Evolutionary conservation across 2,113 vertebrate species (phyloP).

Genomic region (Bubo bubo): DNA sequence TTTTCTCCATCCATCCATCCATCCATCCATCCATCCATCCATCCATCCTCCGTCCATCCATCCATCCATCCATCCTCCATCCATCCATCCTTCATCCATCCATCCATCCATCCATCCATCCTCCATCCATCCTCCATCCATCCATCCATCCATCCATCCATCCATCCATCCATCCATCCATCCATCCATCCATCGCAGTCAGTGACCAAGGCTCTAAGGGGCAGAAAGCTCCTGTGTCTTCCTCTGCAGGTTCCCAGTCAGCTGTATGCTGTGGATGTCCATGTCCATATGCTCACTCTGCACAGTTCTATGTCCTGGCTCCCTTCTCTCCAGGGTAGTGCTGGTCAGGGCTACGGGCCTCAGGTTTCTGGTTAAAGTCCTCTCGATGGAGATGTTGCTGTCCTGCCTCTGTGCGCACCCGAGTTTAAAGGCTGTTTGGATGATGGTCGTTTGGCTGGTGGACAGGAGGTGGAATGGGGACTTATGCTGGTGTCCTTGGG

Average conservation of each 20-base stretch:
- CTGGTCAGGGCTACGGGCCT: neutral
- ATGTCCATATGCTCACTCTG: rapidly evolving
- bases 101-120: neutral
- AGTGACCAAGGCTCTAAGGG: neutral
- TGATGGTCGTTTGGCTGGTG: neutral
- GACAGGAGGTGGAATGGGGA: neutral
- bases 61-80: too few relatives aligned
- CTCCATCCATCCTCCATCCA: neutral
- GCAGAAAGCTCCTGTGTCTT: neutral
- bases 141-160: neutral
- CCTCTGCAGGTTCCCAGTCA: neutral
- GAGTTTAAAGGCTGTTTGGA: neutral
- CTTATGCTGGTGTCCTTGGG: neutral
- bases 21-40: neutral
- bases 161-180: neutral
- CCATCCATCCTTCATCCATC: neutral
- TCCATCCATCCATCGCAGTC: neutral
- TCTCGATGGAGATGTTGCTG: neutral
- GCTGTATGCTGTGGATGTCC: neutral
- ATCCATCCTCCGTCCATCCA: neutral
- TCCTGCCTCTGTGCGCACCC: neutral
- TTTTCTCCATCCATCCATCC: neutral
- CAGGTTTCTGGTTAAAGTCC: neutral
- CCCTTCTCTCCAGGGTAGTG: neutral
- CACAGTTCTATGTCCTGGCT: neutral